Conservation (phyloP, 37 sponge, comb jelly and placozoan species). For the Eunapius fragilis region DNA sequence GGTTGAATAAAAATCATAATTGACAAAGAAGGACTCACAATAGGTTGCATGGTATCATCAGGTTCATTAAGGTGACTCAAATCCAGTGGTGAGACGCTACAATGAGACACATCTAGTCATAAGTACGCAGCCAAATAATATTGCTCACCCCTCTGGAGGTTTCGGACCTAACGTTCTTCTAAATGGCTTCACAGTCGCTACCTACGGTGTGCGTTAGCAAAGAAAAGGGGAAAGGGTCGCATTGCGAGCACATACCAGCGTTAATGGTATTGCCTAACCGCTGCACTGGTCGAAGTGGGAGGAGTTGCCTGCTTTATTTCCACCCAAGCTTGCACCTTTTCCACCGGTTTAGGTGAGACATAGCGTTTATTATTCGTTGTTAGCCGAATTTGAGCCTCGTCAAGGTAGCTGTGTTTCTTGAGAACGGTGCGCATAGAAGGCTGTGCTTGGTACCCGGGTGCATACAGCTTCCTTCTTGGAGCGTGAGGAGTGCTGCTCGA, state of each 20-base stretch:
- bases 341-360: neutral
- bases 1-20: slow-evolving; percentile 24
- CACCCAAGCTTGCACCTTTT: slow-evolving; percentile 29
- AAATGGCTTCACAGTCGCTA: slow-evolving; percentile 21
- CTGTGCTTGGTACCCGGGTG: neutral
- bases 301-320: neutral
- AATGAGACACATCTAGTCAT: neutral
- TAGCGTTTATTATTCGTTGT: neutral
- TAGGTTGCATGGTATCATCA: slow-evolving; percentile 50
- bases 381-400: neutral
- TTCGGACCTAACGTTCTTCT: slow-evolving; percentile 26
- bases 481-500: slow-evolving; percentile 55
- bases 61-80: slow-evolving; percentile 54
- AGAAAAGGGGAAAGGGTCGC: neutral
- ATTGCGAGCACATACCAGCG: neutral
- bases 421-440: slow-evolving; percentile 9
- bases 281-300: neutral
- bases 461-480: slow-evolving; percentile 25
- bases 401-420: slow-evolving; percentile 19
- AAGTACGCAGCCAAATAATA: neutral
- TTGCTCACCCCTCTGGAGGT: slow-evolving; percentile 37
- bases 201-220: neutral
- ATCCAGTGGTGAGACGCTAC: slow-evolving; percentile 42
- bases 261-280: neutral
- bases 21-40: neutral